phyloP scores from a whole-genome alignment of 1,140 invertebrate genomes.

The Zaprionus tsacasi region DNA sequence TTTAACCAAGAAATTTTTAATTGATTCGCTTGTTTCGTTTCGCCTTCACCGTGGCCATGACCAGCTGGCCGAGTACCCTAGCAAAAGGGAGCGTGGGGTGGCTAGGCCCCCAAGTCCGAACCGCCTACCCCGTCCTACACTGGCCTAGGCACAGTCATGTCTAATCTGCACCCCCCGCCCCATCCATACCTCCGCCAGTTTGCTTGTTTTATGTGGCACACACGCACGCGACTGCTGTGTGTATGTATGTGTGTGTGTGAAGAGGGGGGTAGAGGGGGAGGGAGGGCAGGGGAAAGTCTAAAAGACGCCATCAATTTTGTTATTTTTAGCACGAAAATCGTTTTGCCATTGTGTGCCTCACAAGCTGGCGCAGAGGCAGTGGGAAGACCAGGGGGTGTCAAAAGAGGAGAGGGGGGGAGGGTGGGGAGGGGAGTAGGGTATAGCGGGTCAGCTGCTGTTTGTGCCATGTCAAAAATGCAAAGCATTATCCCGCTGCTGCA shows the following conservation, averaged over 20 bases:
- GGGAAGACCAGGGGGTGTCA: not conserved
- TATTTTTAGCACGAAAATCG: constrained; percentile 81
- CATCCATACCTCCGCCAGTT: constrained; percentile 2
- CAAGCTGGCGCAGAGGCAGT: not conserved
- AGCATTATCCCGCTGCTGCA: constrained; percentile 32
- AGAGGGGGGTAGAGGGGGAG: not conserved
- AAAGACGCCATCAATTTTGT: constrained; percentile 75
- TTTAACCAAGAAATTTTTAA: constrained; percentile 65
- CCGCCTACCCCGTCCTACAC: not conserved
- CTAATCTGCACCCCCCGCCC: constrained; percentile 1
- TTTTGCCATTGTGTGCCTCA: constrained; percentile 64
- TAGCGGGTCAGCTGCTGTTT: constrained; percentile 6
- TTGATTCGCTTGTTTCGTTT: constrained; percentile 68
- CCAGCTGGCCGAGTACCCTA: constrained; percentile 53
- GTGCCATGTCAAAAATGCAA: constrained; percentile 34
- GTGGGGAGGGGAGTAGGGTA: not conserved
- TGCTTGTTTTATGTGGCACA: constrained; percentile 49
- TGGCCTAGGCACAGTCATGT: not conserved
- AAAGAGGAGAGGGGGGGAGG: not conserved
- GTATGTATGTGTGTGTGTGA: not conserved
- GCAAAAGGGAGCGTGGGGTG: too few relatives aligned
- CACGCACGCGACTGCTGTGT: constrained; percentile 39
- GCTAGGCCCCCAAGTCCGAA: not conserved
- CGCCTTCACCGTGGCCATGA: constrained; percentile 80
- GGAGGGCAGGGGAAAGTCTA: constrained; percentile 9